Conservation (phyloP, 2,797 vertebrate genomes). For the Melanotaenia nigrans region DNA sequence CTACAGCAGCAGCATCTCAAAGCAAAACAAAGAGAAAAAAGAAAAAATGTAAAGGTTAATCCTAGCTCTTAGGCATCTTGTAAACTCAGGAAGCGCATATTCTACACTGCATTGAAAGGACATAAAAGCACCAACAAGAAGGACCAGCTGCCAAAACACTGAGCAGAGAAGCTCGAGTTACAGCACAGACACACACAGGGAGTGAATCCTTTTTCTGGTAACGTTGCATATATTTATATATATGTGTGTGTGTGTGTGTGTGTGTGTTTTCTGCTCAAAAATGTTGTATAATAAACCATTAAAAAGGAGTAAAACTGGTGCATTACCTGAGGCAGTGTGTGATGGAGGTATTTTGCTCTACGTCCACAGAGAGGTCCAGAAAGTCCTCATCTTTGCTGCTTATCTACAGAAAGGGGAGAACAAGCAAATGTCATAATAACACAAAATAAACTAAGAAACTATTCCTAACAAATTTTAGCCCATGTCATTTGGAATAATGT, state of each 20-base stretch:
- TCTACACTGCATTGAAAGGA: neutral
- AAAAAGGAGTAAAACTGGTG: neutral
- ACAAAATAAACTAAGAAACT: neutral
- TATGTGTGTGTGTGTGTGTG: no score
- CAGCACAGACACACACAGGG: neutral
- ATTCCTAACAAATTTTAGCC: neutral
- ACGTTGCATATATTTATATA: no score
- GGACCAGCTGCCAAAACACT: neutral
- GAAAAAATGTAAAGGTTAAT: neutral
- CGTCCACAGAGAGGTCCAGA: constrained; percentile 97
- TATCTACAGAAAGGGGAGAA: constrained; percentile 81
- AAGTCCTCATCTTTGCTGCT: constrained; percentile 99
- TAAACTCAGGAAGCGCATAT: neutral
- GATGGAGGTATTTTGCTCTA: constrained; percentile 98
- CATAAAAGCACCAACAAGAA: neutral
- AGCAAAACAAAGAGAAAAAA: neutral
- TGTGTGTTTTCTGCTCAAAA: neutral
- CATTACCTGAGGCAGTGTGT: constrained; percentile 96
- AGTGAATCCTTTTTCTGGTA: neutral
- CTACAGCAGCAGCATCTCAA: neutral
- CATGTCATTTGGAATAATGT: neutral
- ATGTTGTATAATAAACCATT: neutral
- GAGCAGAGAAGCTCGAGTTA: neutral
- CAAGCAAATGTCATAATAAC: neutral
- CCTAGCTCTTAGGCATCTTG: neutral